Percentiles rank a stretch among this genome's conserved stretches.
These are phyloP conservation scores for Drosophila paracracens DNA, from an alignment of 2,888 invertebrate genomes.

Conservation along the genomic window DNA sequence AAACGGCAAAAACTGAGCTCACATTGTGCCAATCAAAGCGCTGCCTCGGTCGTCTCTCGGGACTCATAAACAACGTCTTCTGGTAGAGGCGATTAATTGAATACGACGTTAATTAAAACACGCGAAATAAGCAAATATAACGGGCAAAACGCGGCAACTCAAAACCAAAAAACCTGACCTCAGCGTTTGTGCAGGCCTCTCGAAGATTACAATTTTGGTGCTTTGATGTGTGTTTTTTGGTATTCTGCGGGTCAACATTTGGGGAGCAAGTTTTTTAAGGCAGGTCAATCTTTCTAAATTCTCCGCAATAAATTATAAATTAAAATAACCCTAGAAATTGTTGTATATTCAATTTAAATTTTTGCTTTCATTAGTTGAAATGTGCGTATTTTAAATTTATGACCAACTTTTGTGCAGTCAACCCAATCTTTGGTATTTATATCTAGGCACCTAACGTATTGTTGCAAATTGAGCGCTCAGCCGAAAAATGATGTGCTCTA, in stretches of 20 bases:
- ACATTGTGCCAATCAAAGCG: constrained; percentile 63
- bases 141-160: constrained; percentile 4
- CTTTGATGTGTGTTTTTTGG: constrained; percentile 50
- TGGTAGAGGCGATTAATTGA: constrained; percentile 63
- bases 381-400: constrained; percentile 25
- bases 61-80: constrained; percentile 50
- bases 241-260: constrained; percentile 11
- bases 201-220: constrained; percentile 45
- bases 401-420: constrained; percentile 12
- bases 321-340: constrained; percentile 17
- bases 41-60: constrained; percentile 20
- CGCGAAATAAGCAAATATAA: constrained; percentile 12
- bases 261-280: constrained; percentile 28
- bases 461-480: constrained; percentile 51
- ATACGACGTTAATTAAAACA: constrained; percentile 69
- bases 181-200: constrained; percentile 23
- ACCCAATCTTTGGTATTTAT: constrained; percentile 10
- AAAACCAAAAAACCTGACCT: constrained; percentile 21
- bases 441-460: not conserved
- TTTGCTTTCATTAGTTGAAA: not conserved
- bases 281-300: constrained; percentile 18
- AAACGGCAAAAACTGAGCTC: constrained; percentile 14
- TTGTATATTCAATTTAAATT: constrained; percentile 5
- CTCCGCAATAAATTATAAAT: constrained; percentile 5
- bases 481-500: constrained; percentile 44